Percentiles rank a stretch among this genome's conserved stretches.
phyloP scores from a whole-genome alignment of 2,113 vertebrate species.

The Gymnorhina tibicen region DNA sequence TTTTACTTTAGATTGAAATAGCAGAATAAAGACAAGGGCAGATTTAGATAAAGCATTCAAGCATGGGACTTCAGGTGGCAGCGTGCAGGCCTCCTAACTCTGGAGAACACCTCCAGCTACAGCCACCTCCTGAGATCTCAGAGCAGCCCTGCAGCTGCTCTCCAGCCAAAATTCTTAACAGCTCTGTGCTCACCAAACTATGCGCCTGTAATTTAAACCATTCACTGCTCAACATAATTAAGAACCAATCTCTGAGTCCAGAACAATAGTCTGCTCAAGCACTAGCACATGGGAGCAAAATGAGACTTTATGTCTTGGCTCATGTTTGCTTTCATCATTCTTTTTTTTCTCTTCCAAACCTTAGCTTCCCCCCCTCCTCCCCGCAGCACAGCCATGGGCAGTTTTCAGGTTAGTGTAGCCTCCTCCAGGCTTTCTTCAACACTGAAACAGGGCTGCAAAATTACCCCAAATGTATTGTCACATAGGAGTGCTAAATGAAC shows the following conservation, averaged over 20 bases:
- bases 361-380: background rate
- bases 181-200: conserved; percentile 52
- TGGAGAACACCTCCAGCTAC: conserved; percentile 25
- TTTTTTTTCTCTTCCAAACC: background rate
- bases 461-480: background rate
- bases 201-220: conserved; percentile 49
- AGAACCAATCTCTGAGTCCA: conserved; percentile 47
- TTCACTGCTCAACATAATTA: conserved; percentile 47
- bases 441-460: background rate
- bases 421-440: background rate
- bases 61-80: conserved; percentile 33
- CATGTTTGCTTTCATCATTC: background rate
- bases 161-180: conserved; percentile 60
- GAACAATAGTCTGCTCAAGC: conserved; percentile 60
- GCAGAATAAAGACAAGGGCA: conserved; percentile 32
- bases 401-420: background rate
- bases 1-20: conserved; percentile 63
- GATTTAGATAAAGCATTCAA: conserved; percentile 10
- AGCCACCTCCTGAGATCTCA: conserved; percentile 2
- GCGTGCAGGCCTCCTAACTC: background rate
- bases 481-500: background rate
- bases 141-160: conserved; percentile 46
- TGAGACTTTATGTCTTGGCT: conserved; percentile 46
- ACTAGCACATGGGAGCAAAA: conserved; percentile 44
- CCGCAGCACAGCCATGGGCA: background rate